phyloP scores from a whole-genome alignment of 1,140 invertebrate species.

The Dermatophagoides farinae region DNA sequence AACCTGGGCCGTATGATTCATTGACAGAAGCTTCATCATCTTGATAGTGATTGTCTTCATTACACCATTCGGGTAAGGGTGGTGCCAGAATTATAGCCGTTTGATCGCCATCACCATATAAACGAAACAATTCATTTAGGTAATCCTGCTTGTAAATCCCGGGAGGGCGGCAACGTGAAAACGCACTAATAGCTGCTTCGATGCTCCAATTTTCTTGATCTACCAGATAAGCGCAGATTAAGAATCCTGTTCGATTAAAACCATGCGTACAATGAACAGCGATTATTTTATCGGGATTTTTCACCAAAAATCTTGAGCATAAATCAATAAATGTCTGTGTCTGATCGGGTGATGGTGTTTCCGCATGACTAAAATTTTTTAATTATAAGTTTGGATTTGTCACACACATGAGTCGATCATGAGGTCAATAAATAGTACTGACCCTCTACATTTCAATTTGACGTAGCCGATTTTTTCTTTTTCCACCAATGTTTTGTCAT shows the following conservation, averaged over 20 bases:
- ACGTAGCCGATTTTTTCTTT: constrained; percentile 47
- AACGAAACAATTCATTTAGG: constrained; percentile 31
- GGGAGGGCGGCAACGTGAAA: constrained; percentile 38
- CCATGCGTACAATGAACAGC: constrained; percentile 95
- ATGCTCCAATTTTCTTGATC: constrained; percentile 44
- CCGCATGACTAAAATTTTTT: constrained; percentile 23
- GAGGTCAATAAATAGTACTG: constrained; percentile 31
- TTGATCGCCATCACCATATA: not conserved
- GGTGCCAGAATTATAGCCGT: constrained; percentile 22
- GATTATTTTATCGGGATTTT: constrained; percentile 18
- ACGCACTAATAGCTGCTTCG: constrained; percentile 53
- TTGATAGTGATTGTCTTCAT: constrained; percentile 16
- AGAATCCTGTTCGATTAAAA: constrained; percentile 88
- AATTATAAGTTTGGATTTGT: constrained; percentile 19
- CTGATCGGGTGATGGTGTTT: constrained; percentile 24
- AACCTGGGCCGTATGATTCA: not conserved
- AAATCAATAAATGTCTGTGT: constrained; percentile 22
- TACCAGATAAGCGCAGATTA: constrained; percentile 75
- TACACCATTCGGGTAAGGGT: constrained; percentile 57
- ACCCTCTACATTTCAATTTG: constrained; percentile 67
- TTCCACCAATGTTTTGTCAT: constrained; percentile 50
- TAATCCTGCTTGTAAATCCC: constrained; percentile 51
- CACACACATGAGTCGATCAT: not conserved
- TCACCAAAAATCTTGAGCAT: constrained; percentile 21
- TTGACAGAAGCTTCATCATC: not conserved